Percentiles rank a stretch among this genome's conserved stretches.
Evolutionary conservation across 2,888 invertebrate species (phyloP).

Genomic region (Caenorhabditis panamensis): DNA sequence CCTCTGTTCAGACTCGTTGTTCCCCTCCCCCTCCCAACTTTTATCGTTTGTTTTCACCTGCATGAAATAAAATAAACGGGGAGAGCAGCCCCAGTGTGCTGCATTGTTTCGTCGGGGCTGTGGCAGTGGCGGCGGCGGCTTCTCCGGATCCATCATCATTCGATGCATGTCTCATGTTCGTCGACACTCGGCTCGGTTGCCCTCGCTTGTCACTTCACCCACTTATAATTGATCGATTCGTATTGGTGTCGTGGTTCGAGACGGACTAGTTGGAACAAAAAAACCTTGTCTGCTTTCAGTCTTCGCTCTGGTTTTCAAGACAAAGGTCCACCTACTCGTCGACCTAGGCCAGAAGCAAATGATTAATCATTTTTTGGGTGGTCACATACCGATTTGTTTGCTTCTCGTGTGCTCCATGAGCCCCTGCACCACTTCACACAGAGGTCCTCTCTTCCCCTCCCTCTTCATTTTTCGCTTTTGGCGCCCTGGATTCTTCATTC

Average conservation of each 20-base stretch:
- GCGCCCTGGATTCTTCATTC: constrained; percentile 7
- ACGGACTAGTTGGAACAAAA: constrained; percentile 18
- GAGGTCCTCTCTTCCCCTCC: background rate
- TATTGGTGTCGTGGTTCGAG: background rate
- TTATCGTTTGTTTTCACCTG: constrained; percentile 55
- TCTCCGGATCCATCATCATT: constrained; percentile 47
- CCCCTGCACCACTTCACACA: constrained; percentile 24
- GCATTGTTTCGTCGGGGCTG: constrained; percentile 51
- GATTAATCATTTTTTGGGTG: constrained; percentile 44
- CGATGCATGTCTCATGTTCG: constrained; percentile 56
- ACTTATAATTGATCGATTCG: constrained; percentile 46
- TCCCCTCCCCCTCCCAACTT: constrained; percentile 28
- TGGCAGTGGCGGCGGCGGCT: no score
- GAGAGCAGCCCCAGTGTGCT: background rate
- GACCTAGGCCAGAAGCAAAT: constrained; percentile 18
- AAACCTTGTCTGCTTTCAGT: background rate
- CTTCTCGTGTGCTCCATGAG: constrained; percentile 30
- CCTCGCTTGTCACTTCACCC: constrained; percentile 40
- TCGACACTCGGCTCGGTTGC: constrained; percentile 27
- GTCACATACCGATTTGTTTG: constrained; percentile 48
- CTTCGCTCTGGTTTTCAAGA: constrained; percentile 4
- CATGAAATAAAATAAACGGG: constrained; percentile 30
- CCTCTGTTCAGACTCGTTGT: constrained; percentile 16
- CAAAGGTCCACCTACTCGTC: no score
- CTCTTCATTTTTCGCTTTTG: constrained; percentile 11